Evolutionary conservation across 92 coral and sea anemone genomes (phyloP).

Genomic region (Palythoa caribaeorum): DNA sequence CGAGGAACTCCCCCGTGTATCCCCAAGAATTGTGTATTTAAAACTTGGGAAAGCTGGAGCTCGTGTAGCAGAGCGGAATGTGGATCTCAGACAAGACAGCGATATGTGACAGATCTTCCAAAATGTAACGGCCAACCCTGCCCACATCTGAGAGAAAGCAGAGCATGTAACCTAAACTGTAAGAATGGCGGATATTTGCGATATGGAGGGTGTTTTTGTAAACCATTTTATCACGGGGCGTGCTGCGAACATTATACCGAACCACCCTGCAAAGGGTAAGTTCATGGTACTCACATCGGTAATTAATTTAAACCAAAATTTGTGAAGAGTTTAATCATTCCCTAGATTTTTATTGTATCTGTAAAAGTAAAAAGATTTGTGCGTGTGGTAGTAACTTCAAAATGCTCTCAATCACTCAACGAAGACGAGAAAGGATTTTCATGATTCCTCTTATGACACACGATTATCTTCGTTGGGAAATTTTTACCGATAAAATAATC

Average conservation of each 20-base stretch:
- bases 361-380: no score
- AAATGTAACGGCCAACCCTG: constrained; percentile 4
- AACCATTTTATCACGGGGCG: not conserved
- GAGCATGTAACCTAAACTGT: not conserved
- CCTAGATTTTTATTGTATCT: no score
- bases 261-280: no score
- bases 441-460: no score
- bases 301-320: no score
- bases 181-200: not conserved
- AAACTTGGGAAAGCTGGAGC: not conserved
- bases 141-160: not conserved
- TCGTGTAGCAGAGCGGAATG: not conserved
- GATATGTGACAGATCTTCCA: not conserved
- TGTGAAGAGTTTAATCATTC: no score
- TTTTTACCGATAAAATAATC: no score
- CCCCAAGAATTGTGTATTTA: not conserved
- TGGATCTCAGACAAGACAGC: not conserved
- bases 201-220: not conserved
- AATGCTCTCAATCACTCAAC: no score
- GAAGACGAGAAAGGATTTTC: no score
- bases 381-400: no score
- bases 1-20: not conserved
- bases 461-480: no score
- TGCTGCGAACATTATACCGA: not conserved
- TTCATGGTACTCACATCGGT: no score